phyloP scores from a whole-genome alignment of 1,140 invertebrate genomes.

The Cherax destructor region DNA sequence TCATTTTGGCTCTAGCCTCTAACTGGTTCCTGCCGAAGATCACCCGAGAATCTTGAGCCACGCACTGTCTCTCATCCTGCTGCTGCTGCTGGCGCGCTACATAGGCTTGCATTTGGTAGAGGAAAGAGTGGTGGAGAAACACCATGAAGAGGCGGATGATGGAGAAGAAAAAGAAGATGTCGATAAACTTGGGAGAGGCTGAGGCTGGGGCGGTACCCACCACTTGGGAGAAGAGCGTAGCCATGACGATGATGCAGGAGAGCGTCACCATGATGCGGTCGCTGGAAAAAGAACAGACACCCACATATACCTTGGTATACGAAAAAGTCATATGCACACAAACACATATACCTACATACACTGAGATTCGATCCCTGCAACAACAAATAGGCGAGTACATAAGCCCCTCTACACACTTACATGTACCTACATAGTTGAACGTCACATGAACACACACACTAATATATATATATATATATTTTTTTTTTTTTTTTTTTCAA shows the following conservation, averaged over 20 bases:
- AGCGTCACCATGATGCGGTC: conserved; percentile 39
- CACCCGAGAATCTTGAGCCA: background rate
- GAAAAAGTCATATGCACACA: background rate
- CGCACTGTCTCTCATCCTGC: background rate
- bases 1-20: no score
- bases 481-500: no score
- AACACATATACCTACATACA: no score
- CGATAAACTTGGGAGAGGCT: conserved; percentile 6
- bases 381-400: no score
- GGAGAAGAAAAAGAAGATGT: conserved; percentile 28
- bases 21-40: background rate
- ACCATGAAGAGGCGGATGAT: conserved; percentile 7
- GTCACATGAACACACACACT: no score
- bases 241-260: conserved; percentile 32
- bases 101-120: background rate
- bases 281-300: background rate
- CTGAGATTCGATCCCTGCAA: no score
- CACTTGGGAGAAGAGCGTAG: conserved; percentile 34
- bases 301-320: no score
- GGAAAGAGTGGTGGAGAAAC: conserved; percentile 6
- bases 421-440: no score
- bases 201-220: conserved; percentile 15
- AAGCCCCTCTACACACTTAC: no score
- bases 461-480: no score
- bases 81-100: background rate